A percentile compares a stretch with the other conserved stretches of the same genome.
Conservation (phyloP, 2,113 vertebrate species). For the Egretta garzetta region DNA sequence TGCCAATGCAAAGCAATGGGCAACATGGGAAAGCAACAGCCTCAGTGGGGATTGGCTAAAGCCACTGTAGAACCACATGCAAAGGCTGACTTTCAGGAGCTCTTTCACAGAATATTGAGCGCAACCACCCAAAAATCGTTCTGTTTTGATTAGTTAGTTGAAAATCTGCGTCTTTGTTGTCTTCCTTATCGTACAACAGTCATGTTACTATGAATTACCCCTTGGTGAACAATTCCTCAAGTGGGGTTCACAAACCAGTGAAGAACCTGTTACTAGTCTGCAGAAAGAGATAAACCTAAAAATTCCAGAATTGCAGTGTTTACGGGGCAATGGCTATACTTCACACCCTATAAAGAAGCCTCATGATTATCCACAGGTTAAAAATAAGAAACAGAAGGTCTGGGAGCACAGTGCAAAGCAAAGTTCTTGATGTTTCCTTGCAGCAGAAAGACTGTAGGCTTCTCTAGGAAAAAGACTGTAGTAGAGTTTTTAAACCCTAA, state of each 20-base stretch:
- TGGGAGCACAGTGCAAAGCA: background rate
- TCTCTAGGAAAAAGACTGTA: background rate
- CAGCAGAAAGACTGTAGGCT: background rate
- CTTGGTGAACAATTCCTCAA: background rate
- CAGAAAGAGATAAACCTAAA: background rate
- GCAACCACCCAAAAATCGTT: background rate
- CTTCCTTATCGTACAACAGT: background rate
- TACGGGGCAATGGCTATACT: background rate
- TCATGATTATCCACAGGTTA: background rate
- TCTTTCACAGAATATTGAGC: background rate
- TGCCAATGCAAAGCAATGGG: background rate
- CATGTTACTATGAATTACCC: background rate
- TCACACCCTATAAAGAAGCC: background rate
- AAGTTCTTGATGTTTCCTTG: background rate
- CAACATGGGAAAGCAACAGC: background rate
- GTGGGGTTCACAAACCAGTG: background rate
- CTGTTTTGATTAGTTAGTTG: background rate
- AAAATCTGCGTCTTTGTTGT: background rate
- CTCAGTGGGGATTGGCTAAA: background rate
- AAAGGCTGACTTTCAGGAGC: background rate
- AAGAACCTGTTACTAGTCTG: background rate
- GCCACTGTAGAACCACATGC: background rate
- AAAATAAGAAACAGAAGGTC: background rate
- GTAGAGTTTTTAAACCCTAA: accelerated
- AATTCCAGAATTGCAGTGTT: background rate